phyloP scores from a whole-genome alignment of 2,113 vertebrate genomes.

The Ondatra zibethicus region DNA sequence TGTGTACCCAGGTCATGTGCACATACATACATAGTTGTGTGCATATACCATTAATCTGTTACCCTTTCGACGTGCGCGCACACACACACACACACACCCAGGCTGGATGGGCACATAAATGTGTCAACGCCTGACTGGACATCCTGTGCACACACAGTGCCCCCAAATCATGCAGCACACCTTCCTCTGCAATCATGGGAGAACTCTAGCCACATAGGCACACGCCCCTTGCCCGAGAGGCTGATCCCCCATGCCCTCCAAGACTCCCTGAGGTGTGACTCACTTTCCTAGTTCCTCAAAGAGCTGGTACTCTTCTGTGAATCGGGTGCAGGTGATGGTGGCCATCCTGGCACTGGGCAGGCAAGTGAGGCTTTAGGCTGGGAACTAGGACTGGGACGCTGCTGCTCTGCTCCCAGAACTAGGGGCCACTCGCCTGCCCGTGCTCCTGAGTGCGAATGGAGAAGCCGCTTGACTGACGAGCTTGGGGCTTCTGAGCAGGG shows the following conservation, averaged over 20 bases:
- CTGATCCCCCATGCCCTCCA: constrained; percentile 36
- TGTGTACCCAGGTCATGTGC: neutral
- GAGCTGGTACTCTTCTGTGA: constrained; percentile 96
- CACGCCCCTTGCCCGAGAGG: neutral
- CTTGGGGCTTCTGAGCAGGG: constrained; percentile 91
- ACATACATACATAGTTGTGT: neutral
- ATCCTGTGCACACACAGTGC: constrained; percentile 2
- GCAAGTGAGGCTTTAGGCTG: constrained; percentile 57
- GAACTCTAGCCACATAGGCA: neutral
- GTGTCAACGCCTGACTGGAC: neutral
- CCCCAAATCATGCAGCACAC: neutral
- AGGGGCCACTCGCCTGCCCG: constrained; percentile 84
- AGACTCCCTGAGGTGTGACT: constrained; percentile 83
- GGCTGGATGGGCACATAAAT: constrained; percentile 44
- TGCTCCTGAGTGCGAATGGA: constrained; percentile 85
- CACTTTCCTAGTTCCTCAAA: constrained; percentile 97
- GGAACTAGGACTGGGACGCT: constrained; percentile 14
- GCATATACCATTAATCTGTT: neutral
- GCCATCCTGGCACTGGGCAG: constrained; percentile 87
- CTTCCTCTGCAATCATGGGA: neutral
- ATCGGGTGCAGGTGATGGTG: constrained; percentile 95
- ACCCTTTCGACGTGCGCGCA: neutral
- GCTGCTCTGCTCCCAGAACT: constrained; percentile 81
- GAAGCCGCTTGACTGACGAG: constrained; percentile 90
- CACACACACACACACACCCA: neutral